Base-by-base conservation (phyloP, 2,113 vertebrate genomes). In the Syngnathus typhle region DNA sequence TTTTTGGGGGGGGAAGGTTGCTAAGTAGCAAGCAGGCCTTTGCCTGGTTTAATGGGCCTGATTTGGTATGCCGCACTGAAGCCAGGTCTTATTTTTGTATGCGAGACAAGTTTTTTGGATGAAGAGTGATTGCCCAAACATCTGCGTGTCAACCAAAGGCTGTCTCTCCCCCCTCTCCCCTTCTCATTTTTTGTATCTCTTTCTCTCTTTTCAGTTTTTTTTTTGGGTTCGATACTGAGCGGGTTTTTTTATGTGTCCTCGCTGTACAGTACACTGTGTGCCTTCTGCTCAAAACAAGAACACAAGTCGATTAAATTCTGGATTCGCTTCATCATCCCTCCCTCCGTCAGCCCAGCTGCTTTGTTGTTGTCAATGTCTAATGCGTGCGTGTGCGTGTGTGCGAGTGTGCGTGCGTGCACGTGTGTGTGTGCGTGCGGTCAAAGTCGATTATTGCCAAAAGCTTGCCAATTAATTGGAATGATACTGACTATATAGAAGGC, bases 81-180 rank as follows among this genome's bases (percentile, higher is more conserved):
- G 89, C 93, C 90, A 94, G 92, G 91, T 93, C 93, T 93, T 95
- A 95, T 97, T 96, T 98, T 94, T 95, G 95, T 94, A 96, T 95
- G 94, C 94, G 93, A 98, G 95, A 96, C 96, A 96, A 96, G 96
- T 98, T 95, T 96, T 98, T 98, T 98, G 95, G 27, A 98, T 98
- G 96, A 94, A 95, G 94, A 92, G 92, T 95, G 95, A 96, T 95
- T 94, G 95, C 81, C 81, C 82, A 82, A 84, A 85, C 93, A 88
- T 94, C 92, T 94, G 93, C 91, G 94, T 94, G 94, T 95, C 94
- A 94, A 85, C 84, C 72, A 92, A 93, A 94, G 93, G 92, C 92
- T 94, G 92, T 36, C 27, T 58, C 13, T 15, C 23, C 13, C 36
- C 55, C 15, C 55, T n/a, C n/a, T n/a, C 27, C 15, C 13, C 12